Evolutionary conservation across 2,888 invertebrate species (phyloP), one percentile per base, ranked within the genome.

Genomic region (Alloplasta piceator): DNA sequence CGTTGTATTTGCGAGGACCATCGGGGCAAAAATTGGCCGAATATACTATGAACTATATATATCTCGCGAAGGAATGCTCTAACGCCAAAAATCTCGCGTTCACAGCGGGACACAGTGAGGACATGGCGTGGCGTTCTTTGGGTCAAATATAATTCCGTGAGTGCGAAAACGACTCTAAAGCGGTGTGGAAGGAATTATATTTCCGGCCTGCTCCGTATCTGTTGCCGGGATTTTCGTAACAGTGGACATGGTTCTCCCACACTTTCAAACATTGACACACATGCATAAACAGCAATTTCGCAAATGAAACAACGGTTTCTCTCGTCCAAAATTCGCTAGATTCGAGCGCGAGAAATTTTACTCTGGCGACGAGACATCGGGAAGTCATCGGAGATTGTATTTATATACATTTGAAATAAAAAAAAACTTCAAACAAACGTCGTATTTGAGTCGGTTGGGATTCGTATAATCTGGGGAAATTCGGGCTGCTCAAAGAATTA

Each of bases 181-280:
- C 76, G 56, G 63, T 72, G 67, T 63, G 72, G 80, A 80, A 72
- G 67, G 80, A 80, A 75, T 75, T 75, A 71, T 80, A 75, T 80
- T 75, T 75, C 75, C 71, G 71, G 75, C 72, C 67, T 76, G 71
- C 67, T 58, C 60, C 55, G 52, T 26, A 12, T 52, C 50, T 50
- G 4, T 12, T 6, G 50, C 50, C 72, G 39, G 55, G 36, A 16
- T 76, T 67, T 61, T 75, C 71, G 58, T 50, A 61, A 56, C 60
- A 76, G n/a, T 56, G 52, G 38, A 56, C 66, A 39, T 12, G 39
- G 60, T 39, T 52, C 66, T 61, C 66, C 38, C 43, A 58, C 60
- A 26, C 55, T 12, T 10, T 6, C 58, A 14, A 6, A 50, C 50
- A 39, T 52, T 52, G 12, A 36, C 43, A 16, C 41, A 52, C 5